Evolutionary conservation across 1,140 invertebrate genomes (phyloP), one percentile per base, ranked within the genome.

Genomic region (Phortica variegata): DNA sequence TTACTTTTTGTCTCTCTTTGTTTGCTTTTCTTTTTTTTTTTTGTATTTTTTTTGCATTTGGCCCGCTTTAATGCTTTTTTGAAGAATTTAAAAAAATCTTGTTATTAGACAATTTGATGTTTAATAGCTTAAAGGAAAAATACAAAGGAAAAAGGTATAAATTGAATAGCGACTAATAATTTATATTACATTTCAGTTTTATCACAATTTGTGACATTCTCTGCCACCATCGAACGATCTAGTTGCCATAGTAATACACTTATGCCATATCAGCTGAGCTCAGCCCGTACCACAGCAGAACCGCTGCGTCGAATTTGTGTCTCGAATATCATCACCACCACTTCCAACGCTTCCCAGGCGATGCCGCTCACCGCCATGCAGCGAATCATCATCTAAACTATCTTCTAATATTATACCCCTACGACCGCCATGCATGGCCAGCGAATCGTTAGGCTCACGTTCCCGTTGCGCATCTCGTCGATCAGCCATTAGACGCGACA

Each of bases 291-390:
- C 77, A 53, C 77, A 78, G 50, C 77, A 78, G 37, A 73, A 69
- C 38, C 72, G 56, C 12, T 53, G 47, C 7, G 52, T 46, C 19
- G 33, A 32, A 15, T 51, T 39, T 46, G 57, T 38, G n/a, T 40
- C 54, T 32, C 77, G 76, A 7, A 48, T 47, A 17, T 69, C 56
- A 41, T 84, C 83, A 49, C 85, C 83, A 47, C 84, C 84, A 1
- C 85, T n/a, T n/a, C 82, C 19, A 86, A 80, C 1, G 85, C 76
- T 12, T 85, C n/a, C n/a, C 81, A 55, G 84, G 84, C 39, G 81
- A 75, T 52, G 20, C n/a, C 13, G 23, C 36, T 6, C 49, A 2
- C 39, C 43, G 18, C 42, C 54, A 7, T 31, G 39, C 81, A 65
- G 44, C 71, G 73, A 37, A 71, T 77, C 50, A 78, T 82, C 50